Evolutionary conservation across 2,797 vertebrate genomes (phyloP), one percentile per base, ranked within the genome.

Genomic region (Thripadectes ignobilis): DNA sequence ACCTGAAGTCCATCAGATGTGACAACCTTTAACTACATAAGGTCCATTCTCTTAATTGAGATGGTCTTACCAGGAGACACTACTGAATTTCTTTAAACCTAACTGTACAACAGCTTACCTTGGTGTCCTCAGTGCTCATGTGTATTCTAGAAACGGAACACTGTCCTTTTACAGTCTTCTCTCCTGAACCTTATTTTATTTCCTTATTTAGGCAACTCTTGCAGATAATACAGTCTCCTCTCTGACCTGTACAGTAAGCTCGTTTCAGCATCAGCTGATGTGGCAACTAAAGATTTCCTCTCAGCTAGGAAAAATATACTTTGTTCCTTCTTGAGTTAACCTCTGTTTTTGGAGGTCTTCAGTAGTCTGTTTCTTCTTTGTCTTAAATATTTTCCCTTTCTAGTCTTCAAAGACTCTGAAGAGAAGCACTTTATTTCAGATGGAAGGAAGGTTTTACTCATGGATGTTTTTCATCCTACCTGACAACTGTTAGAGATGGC

Each of bases 261-360:
- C 84, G 51, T 90, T 59, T 72, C 41, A 83, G 32, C 55, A 92
- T 92, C 76, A 92, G 72, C 80, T 95, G 67, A 79, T 68, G 34
- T 69, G 55, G 59, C 72, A 92, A 62, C 29, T 88, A 48, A 85
- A 90, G 32, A 39, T 39, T 85, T 76, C 30, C 13, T 76, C 72
- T 83, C 46, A 85, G 84, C 41, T 52, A 73, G 59, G 63, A 76
- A 68, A 87, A 66, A 63, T 46, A 13, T 51, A 6, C 22, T 65
- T 71, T 68, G 32, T 32, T 85, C 46, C 27, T 88, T 76, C 45
- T 15, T 92, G 75, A 82, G 79, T 68, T 83, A 79, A 82, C 32
- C 26, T 89, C 43, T 76, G 34, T 5, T 88, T 63, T 43, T 20
- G 76, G 71, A 72, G 32, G 29, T 48, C 20, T 79, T 75, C 49